These are phyloP conservation scores for Drosophila mayri DNA, from an alignment of 1,140 invertebrate species.

Conservation along the genomic window DNA sequence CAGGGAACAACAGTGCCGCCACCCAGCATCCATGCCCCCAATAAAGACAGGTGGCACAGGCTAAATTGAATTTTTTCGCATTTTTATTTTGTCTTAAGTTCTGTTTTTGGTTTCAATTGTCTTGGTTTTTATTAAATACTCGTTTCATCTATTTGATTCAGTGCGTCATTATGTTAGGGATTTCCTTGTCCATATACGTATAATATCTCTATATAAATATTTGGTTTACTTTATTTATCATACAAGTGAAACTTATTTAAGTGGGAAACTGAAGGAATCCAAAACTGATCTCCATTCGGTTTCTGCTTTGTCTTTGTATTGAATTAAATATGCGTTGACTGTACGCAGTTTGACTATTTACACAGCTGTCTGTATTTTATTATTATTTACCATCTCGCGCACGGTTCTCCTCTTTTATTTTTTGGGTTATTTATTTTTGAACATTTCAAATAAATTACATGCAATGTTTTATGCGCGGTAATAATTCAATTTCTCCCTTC, in stretches of 20 bases:
- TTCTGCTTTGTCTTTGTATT: conserved; percentile 24
- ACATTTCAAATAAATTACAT: conserved; percentile 70
- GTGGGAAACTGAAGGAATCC: conserved; percentile 15
- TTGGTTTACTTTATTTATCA: conserved; percentile 66
- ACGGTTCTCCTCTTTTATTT: conserved; percentile 18
- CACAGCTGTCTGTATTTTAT: conserved; percentile 71
- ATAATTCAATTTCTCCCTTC: conserved; percentile 66
- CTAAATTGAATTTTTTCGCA: conserved; percentile 39
- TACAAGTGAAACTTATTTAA: conserved; percentile 76
- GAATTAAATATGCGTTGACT: conserved; percentile 49
- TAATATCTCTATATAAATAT: conserved; percentile 69
- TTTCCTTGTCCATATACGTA: conserved; percentile 60
- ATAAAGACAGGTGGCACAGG: conserved; percentile 22
- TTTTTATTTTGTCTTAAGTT: conserved; percentile 71
- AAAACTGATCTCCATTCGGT: conserved; percentile 16
- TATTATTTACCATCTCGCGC: conserved; percentile 62
- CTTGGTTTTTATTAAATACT: conserved; percentile 80
- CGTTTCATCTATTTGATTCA: conserved; percentile 84
- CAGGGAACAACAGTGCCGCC: conserved; percentile 6
- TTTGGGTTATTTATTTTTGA: conserved; percentile 47
- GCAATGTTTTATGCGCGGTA: conserved; percentile 62
- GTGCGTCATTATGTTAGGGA: conserved; percentile 78
- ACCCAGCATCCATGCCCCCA: background rate
- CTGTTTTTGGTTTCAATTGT: conserved; percentile 68
- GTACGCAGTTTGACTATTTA: conserved; percentile 74